Evolutionary conservation across 2,113 vertebrate genomes (phyloP), one percentile per base, ranked within the genome.

Genomic region (Malurus melanocephalus): DNA sequence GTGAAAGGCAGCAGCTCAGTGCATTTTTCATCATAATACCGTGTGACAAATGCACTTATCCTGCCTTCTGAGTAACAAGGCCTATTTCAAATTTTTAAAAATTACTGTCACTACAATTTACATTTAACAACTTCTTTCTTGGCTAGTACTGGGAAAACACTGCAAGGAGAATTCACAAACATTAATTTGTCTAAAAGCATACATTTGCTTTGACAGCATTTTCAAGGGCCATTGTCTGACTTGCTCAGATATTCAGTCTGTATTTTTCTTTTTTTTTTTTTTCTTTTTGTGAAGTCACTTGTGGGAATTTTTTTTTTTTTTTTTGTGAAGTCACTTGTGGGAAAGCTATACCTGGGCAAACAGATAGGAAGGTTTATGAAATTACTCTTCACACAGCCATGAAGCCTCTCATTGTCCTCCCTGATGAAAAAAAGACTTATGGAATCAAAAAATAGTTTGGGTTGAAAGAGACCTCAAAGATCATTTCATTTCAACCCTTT

Each of bases 61-160:
- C 84, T 68, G 40, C 56, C 46, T 88, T 57, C 89, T 43, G 26
- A 89, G 51, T 75, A 92, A 80, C 79, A 68, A 65, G 42, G n/a
- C 21, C 55, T 90, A 73, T 80, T 92, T 75, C 48, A 85, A 27
- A 56, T 33, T 75, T 73, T 7, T 28, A 66, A 83, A 87, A 92
- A 90, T 65, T 86, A 83, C 78, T 91, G 92, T 90, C 86, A 88
- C 71, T 86, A 75, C 83, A 78, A 79, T 75, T 90, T 80, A 83
- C 55, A 80, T 80, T 87, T 89, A 93, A 85, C 82, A 84, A 64
- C 28, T 35, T 40, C 40, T 81, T 84, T 80, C 79, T 84, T 43
- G 19, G 55, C 65, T 89, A 84, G 38, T 53, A 57, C 40, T 80
- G 27, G 40, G 56, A 87, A 94, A 93, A 94, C 56, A 84, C 82